Conservation (phyloP, 2,797 vertebrate genomes). For the Liasis olivaceus region DNA sequence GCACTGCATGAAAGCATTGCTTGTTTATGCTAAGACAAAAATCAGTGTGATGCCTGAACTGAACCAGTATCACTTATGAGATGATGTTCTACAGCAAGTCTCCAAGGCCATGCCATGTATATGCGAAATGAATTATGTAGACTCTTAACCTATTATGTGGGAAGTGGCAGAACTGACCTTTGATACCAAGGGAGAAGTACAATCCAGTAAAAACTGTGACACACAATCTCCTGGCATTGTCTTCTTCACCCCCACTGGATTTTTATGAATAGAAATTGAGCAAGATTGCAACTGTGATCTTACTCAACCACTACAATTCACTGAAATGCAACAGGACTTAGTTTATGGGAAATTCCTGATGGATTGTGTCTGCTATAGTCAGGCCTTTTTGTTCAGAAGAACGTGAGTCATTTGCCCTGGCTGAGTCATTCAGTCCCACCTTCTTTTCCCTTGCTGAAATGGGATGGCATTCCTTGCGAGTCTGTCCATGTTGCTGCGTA, state of each 20-base stretch:
- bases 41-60: neutral
- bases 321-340: neutral
- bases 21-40: neutral
- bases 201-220: neutral
- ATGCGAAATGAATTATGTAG: neutral
- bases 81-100: neutral
- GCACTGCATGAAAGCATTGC: neutral
- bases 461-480: slow-evolving; percentile 25
- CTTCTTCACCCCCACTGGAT: neutral
- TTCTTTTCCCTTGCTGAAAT: neutral
- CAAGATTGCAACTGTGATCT: neutral
- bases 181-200: neutral
- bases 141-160: neutral
- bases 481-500: slow-evolving; percentile 20
- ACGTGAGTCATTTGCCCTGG: neutral
- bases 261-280: neutral
- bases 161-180: neutral
- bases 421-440: neutral
- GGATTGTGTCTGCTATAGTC: neutral
- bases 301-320: neutral
- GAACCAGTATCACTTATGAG: neutral
- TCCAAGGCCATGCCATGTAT: neutral
- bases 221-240: neutral
- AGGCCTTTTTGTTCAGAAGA: neutral
- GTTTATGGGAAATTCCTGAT: neutral